Conservation (phyloP, 2,888 invertebrate genomes). For the Drosophila macrospina region DNA sequence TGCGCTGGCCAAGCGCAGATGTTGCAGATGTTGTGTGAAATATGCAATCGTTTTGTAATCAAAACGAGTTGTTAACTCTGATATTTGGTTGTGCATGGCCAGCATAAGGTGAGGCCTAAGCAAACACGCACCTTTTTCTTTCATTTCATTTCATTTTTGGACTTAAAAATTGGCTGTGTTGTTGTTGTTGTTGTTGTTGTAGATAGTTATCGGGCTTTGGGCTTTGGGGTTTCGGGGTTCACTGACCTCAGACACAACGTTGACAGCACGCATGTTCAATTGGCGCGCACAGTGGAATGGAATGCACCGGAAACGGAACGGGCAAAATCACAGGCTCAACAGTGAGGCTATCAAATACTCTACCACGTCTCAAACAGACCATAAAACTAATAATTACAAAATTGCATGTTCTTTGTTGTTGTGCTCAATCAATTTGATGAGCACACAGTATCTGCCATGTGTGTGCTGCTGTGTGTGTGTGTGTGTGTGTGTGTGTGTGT, state of each 20-base stretch:
- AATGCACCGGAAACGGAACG: conserved; percentile 19
- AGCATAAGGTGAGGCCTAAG: conserved; percentile 55
- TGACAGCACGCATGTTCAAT: conserved; percentile 19
- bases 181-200: conserved; percentile 8
- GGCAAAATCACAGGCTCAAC: conserved; percentile 3
- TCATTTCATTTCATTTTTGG: too few species aligned
- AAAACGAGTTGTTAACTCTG: background rate
- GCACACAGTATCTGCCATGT: background rate
- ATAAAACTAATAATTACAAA: conserved; percentile 75
- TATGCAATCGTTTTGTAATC: background rate
- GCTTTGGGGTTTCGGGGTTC: conserved; percentile 42
- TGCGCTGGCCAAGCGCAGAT: background rate
- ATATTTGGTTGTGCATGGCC: conserved; percentile 4
- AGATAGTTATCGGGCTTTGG: conserved; percentile 17
- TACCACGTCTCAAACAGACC: conserved; percentile 67
- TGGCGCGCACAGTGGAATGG: conserved; percentile 22
- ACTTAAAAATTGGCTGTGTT: conserved; percentile 6
- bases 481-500: conserved; percentile 12
- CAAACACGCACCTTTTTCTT: conserved; percentile 67
- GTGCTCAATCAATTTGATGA: conserved; percentile 63
- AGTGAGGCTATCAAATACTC: conserved; percentile 5
- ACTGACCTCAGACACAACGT: conserved; percentile 65
- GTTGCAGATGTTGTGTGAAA: background rate
- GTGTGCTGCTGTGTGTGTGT: background rate
- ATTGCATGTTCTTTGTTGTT: conserved; percentile 68